Evolutionary conservation across 2,888 invertebrate species (phyloP).

Genomic region (Hermodice carunculata): DNA sequence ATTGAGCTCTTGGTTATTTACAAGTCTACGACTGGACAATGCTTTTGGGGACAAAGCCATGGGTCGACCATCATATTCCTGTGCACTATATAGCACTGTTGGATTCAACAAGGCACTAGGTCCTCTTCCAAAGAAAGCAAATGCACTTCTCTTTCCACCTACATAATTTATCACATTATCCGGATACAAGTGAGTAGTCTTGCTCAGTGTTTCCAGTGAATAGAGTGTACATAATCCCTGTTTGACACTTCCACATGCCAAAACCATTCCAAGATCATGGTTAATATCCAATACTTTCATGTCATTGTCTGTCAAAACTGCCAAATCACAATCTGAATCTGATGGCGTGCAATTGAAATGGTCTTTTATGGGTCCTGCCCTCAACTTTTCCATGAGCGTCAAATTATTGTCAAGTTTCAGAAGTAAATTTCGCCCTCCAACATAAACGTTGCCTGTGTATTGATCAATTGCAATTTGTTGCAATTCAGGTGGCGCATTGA

Average conservation of each 20-base stretch:
- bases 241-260: constrained; percentile 46
- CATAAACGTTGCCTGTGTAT: constrained; percentile 30
- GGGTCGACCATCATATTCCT: constrained; percentile 40
- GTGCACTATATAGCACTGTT: constrained; percentile 41
- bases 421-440: constrained; percentile 45
- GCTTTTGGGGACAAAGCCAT: constrained; percentile 30
- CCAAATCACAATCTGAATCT: not conserved
- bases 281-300: constrained; percentile 42
- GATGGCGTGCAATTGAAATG: constrained; percentile 6
- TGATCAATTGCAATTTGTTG: constrained; percentile 16
- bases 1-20: not conserved
- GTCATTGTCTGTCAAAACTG: constrained; percentile 33
- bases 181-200: constrained; percentile 7
- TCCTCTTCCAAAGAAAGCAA: constrained; percentile 25
- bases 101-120: not conserved
- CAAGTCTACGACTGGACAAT: constrained; percentile 31
- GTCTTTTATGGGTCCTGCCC: constrained; percentile 18
- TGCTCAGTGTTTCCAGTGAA: constrained; percentile 30
- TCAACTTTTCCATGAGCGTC: not conserved
- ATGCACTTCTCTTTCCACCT: constrained; percentile 19
- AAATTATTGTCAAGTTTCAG: constrained; percentile 39
- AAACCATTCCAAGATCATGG: constrained; percentile 28
- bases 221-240: constrained; percentile 46
- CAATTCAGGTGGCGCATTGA: not conserved
- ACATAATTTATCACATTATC: constrained; percentile 28